Percentiles rank a stretch among this genome's conserved stretches.
Conservation (phyloP, 2,797 vertebrate genomes). For the Enteromius unitaeniatus region DNA sequence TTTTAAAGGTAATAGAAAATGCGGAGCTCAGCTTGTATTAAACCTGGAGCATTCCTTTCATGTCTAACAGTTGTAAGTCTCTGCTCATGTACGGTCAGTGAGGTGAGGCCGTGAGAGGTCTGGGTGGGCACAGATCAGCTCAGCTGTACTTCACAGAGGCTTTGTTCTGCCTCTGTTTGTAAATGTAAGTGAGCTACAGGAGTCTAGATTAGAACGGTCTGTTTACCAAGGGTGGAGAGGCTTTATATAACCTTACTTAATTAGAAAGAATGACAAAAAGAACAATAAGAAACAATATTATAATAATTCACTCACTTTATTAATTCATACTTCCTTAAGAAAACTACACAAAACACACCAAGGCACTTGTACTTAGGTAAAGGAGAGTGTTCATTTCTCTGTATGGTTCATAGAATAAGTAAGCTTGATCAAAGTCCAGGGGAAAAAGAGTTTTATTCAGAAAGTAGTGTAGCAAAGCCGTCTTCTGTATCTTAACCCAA, state of each 20-base stretch:
- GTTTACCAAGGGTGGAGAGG: conserved; percentile 67
- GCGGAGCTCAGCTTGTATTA: background rate
- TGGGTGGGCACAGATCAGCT: conserved; percentile 6
- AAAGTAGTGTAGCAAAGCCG: too few species aligned
- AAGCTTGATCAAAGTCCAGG: too few species aligned
- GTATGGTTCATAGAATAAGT: too few species aligned
- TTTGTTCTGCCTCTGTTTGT: conserved; percentile 4
- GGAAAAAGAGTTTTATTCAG: too few species aligned
- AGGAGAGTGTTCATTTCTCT: background rate
- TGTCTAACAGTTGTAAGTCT: background rate
- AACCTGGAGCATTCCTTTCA: background rate
- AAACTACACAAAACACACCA: background rate
- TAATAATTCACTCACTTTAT: background rate
- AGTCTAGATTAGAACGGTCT: conserved; percentile 72
- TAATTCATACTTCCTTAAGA: background rate
- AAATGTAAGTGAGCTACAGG: conserved; percentile 39
- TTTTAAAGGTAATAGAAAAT: background rate
- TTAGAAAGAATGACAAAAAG: background rate
- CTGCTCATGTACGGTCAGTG: background rate
- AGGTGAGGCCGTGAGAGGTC: background rate
- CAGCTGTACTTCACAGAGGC: conserved; percentile 30
- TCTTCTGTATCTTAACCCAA: too few species aligned
- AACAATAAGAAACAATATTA: conserved; percentile 5
- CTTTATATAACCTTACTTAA: conserved; percentile 48
- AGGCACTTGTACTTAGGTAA: background rate